Percentiles rank a stretch among this genome's conserved stretches.
phyloP scores from a whole-genome alignment of 2,113 vertebrate genomes.

The Oreochromis spilurus region DNA sequence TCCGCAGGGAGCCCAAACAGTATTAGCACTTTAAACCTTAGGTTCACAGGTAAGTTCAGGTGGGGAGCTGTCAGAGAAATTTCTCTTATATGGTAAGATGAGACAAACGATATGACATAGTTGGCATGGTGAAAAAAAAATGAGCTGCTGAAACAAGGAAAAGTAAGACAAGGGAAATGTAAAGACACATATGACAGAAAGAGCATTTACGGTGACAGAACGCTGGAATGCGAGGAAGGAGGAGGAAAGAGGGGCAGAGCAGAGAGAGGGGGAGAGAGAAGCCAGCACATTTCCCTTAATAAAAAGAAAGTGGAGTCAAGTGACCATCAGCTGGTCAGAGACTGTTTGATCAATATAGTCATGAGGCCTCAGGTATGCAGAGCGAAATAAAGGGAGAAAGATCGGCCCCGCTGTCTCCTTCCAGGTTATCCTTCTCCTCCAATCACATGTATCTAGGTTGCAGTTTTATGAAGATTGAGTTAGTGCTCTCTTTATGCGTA shows the following conservation, averaged over 20 bases:
- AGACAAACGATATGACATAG: not conserved
- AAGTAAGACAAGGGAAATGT: not conserved
- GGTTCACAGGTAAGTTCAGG: not conserved
- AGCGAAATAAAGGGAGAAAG: not conserved
- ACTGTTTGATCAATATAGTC: conserved; percentile 81
- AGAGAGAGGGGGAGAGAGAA: not conserved
- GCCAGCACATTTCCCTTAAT: conserved; percentile 75
- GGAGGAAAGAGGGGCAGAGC: not conserved
- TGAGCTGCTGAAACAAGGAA: not conserved
- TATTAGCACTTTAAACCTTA: not conserved
- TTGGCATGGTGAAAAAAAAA: not conserved
- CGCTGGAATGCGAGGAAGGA: not conserved
- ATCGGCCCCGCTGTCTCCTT: not conserved
- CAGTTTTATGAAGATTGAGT: not conserved
- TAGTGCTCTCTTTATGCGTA: conserved; percentile 12
- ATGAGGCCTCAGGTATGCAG: conserved; percentile 84
- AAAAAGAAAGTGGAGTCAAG: conserved; percentile 81
- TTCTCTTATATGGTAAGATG: not conserved
- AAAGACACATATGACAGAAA: not conserved
- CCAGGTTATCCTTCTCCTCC: not conserved
- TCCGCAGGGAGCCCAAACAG: not conserved
- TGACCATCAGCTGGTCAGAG: conserved; percentile 86
- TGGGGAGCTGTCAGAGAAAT: not conserved
- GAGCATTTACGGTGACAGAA: not conserved
- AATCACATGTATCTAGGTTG: conserved; percentile 22